Percentiles rank a stretch among this genome's conserved stretches.
Evolutionary conservation across 2,113 vertebrate genomes (phyloP).

Genomic region (Chaetodon trifascialis): DNA sequence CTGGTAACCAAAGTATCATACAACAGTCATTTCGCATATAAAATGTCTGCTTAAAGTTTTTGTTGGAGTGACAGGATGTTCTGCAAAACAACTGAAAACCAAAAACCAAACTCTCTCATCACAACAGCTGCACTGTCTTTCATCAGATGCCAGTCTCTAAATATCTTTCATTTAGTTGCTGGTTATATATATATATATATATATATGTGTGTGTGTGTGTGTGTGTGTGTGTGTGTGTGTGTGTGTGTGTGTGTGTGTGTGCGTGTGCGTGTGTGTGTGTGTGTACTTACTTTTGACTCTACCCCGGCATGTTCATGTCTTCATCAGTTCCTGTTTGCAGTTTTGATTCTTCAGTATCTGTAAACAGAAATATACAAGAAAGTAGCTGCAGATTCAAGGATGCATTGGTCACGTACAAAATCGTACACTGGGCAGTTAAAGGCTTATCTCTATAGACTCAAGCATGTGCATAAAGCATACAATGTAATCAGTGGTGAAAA

Average conservation of each 20-base stretch:
- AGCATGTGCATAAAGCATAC: no score
- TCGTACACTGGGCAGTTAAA: not conserved
- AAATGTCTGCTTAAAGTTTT: conserved; percentile 34
- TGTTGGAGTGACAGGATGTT: conserved; percentile 22
- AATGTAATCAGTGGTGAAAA: not conserved
- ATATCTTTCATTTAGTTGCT: not conserved
- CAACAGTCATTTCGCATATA: conserved; percentile 16
- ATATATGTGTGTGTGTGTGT: no score
- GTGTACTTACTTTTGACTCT: conserved; percentile 13
- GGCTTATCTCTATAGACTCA: no score
- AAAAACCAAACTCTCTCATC: conserved; percentile 11
- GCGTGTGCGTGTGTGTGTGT: no score
- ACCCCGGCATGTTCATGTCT: not conserved
- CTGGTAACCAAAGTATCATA: conserved; percentile 27
- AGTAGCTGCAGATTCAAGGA: not conserved
- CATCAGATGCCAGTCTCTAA: not conserved
- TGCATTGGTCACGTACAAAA: not conserved
- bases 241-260: no score
- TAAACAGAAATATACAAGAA: conserved; percentile 4
- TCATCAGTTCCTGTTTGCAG: conserved; percentile 5
- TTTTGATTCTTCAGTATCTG: conserved; percentile 9
- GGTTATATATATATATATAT: not conserved
- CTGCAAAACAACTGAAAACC: conserved; percentile 38
- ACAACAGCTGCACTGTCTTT: not conserved
- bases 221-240: no score